Base-by-base conservation (phyloP, 2,113 vertebrate genomes). In the Corythoichthys intestinalis region DNA sequence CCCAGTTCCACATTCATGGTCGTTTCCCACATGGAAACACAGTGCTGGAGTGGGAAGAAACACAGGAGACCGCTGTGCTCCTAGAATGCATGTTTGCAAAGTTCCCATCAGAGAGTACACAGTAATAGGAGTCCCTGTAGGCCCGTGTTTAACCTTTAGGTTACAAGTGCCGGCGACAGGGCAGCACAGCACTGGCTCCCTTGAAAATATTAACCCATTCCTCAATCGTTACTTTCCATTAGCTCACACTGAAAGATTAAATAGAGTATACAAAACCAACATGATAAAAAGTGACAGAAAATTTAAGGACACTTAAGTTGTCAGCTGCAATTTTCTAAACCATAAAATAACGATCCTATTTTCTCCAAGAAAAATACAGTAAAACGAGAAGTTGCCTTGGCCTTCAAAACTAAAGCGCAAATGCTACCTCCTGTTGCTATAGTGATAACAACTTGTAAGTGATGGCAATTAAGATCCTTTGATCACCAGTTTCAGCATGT, bases 91-190 rank as follows among this genome's bases (percentile, higher is more conserved):
- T 88, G 85, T 85, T 90, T 87, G 85, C 83, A 82, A 82, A 89
- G 87, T 89, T 91, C 87, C 87, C 88, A 91, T 83, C 87, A 91
- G 86, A 83, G 72, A 88, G 78, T 83, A 81, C 78, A 86, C 87
- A 87, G 87, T 85, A 84, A 85, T 73, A 82, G 77, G 72, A 85
- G 80, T 86, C 87, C 86, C 85, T 76, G 80, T 81, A 86, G 82
- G 78, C 77, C 81, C 66, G 66, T 66, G 49, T 83, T 86, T 89
- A 88, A 90, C 90, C 89, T 87, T 86, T 69, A 75, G 81, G 85
- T 85, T 88, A 83, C 86, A 82, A 90, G 85, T 85, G 85, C 67
- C 72, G 74, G 76, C 66, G 76, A 69, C 80, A 81, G 67, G 62
- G 67, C 38, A 78, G 53, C 62, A 57, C 59, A 60, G 39, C 52